phyloP scores from a whole-genome alignment of 2,797 vertebrate species.

The Trachops cirrhosus region DNA sequence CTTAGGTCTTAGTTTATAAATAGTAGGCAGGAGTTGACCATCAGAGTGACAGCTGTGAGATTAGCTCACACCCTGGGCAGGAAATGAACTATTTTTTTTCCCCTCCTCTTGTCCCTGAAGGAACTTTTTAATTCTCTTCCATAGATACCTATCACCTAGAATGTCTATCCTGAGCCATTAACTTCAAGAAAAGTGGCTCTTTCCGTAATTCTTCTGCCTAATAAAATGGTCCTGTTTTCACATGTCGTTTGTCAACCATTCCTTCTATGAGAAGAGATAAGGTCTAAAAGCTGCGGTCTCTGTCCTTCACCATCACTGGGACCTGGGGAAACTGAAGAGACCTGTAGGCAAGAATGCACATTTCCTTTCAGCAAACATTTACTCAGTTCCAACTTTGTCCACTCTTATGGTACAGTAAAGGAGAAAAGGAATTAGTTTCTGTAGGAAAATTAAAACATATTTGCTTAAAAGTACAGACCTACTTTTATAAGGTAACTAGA shows the following conservation, averaged over 20 bases:
- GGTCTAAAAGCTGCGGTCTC: not conserved
- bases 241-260: not conserved
- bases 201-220: not conserved
- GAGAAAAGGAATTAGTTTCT: not conserved
- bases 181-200: not conserved
- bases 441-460: not conserved
- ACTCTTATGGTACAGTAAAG: not conserved
- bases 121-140: conserved; percentile 18
- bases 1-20: conserved; percentile 57
- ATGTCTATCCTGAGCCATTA: not conserved
- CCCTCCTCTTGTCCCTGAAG: conserved; percentile 6
- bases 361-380: not conserved
- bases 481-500: not conserved
- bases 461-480: not conserved
- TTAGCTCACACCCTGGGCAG: conserved; percentile 14
- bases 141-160: not conserved
- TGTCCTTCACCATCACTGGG: not conserved
- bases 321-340: not conserved
- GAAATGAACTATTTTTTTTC: conserved; percentile 28
- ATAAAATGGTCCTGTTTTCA: not conserved
- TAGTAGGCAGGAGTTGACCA: conserved; percentile 18
- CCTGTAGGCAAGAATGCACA: not conserved
- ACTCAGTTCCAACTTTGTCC: not conserved
- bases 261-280: not conserved
- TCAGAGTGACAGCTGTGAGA: conserved; percentile 50